Base-by-base conservation (phyloP, 23 tunicate species). In the Corella eumyota region DNA sequence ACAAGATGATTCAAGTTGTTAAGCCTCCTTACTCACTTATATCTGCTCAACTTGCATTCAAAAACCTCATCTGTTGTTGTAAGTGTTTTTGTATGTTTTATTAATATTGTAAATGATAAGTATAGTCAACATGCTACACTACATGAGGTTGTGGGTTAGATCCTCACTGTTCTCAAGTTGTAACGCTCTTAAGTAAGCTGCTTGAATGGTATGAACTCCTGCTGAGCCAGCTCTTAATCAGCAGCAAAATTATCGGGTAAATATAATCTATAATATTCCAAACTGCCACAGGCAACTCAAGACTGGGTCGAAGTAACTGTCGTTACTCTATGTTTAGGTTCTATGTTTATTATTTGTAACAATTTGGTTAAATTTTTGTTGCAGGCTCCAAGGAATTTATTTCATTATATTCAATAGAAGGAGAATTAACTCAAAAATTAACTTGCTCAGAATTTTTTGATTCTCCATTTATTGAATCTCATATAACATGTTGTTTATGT, bases 11-110 rank as follows among this genome's bases (percentile, higher is more conserved):
- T 38, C 13, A 45, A 0, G 61, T 49, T 28, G 46, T 30, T 17
- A 34, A 38, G 2, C 53, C 64, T 6, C 59, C 33, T 0, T 32
- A 54, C 25, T 21, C 49, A 2, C 55, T 83, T 1, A 13, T 74
- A 13, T 53, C 76, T 0, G 65, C 67, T 25, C 24, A 25, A 1
- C 1, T 53, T 0, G 4, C 65, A 32, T 24, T 28, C 3, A 45
- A 56, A 1, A 13, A 64, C 47, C n/a, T 31, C 9, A 24, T 83
- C 2, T 74, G 81, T 63, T 83, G 93, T 37, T 83, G 93, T 83
- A 52, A 83, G 93, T 76, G 26, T 7, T 36, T 11, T 54, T n/a
- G n/a, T n/a, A n/a, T n/a, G n/a, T n/a, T n/a, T n/a, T n/a, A 54
- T 9, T 13, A 54, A 54, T 54, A 9, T 11, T 54, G 19, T 9